These are phyloP conservation scores for Gymnothorax reevesii DNA, from an alignment of 2,797 vertebrate genomes.

Conservation along the genomic window DNA sequence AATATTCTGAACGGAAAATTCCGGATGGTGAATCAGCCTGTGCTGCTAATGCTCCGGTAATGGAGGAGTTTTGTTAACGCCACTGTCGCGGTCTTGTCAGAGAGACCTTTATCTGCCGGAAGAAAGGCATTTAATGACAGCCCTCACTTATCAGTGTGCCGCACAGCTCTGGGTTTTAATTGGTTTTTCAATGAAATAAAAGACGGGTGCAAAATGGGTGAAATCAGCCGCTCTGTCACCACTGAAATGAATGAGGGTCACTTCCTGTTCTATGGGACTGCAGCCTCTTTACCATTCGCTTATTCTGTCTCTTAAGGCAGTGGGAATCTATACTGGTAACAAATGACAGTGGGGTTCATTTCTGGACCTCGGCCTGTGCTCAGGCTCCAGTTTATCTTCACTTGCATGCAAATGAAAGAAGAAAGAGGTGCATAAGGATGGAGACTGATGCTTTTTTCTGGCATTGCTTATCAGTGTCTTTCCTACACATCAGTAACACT, in stretches of 20 bases:
- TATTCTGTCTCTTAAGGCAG: neutral
- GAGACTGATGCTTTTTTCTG: neutral
- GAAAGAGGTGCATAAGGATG: neutral
- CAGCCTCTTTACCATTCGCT: neutral
- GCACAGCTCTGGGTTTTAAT: constrained; percentile 33
- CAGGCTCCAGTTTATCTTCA: neutral
- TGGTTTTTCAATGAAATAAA: constrained; percentile 36
- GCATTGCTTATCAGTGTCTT: neutral
- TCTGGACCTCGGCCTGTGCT: neutral
- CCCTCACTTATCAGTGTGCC: constrained; percentile 26
- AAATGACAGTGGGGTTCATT: neutral
- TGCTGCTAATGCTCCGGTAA: constrained; percentile 23
- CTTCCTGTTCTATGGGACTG: neutral
- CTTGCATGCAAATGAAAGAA: neutral
- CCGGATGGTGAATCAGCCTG: neutral
- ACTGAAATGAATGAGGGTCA: neutral
- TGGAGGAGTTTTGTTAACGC: constrained; percentile 28
- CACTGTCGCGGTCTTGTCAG: constrained; percentile 26
- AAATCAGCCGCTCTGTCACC: neutral
- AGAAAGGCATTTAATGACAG: constrained; percentile 28
- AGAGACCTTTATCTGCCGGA: constrained; percentile 35
- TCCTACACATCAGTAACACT: neutral
- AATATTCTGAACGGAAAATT: constrained; percentile 15
- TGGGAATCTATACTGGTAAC: neutral
- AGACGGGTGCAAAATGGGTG: constrained; percentile 14